These are phyloP conservation scores for Drosophila nasuta DNA, from an alignment of 1,140 invertebrate genomes.

Conservation along the genomic window DNA sequence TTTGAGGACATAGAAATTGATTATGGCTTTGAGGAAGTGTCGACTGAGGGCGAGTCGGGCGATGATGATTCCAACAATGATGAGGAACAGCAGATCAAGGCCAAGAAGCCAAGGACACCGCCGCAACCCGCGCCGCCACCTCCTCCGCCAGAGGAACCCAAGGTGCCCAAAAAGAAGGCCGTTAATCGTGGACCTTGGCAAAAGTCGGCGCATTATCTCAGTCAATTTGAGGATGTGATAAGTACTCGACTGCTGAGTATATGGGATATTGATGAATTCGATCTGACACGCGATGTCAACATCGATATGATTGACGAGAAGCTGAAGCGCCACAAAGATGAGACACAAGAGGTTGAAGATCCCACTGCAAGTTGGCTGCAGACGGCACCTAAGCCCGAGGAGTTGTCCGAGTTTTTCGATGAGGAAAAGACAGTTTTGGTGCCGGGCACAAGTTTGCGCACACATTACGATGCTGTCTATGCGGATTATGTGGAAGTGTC, in stretches of 20 bases:
- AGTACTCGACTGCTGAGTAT: conserved; percentile 44
- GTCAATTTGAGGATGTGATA: conserved; percentile 47
- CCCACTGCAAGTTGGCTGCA: conserved; percentile 55
- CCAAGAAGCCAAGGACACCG: neutral
- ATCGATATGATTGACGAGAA: conserved; percentile 62
- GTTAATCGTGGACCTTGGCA: conserved; percentile 65
- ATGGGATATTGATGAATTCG: conserved; percentile 71
- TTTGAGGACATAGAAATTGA: conserved; percentile 57
- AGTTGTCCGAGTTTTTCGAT: neutral
- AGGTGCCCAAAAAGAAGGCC: neutral
- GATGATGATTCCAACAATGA: conserved; percentile 19
- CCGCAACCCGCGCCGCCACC: neutral
- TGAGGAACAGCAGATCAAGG: conserved; percentile 8
- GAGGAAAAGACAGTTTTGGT: conserved; percentile 32
- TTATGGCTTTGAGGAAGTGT: conserved; percentile 44
- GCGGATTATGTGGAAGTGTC: conserved; percentile 43
- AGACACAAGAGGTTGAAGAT: conserved; percentile 3
- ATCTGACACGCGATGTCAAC: conserved; percentile 49
- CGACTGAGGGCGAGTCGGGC: conserved; percentile 2
- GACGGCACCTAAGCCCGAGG: conserved; percentile 14
- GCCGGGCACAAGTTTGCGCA: conserved; percentile 57
- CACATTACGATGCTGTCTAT: conserved; percentile 28
- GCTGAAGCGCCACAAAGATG: conserved; percentile 14
- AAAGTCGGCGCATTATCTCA: conserved; percentile 56
- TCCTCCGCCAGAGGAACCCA: neutral